phyloP scores from a whole-genome alignment of 2,797 vertebrate species.

The Denticeps clupeoides region DNA sequence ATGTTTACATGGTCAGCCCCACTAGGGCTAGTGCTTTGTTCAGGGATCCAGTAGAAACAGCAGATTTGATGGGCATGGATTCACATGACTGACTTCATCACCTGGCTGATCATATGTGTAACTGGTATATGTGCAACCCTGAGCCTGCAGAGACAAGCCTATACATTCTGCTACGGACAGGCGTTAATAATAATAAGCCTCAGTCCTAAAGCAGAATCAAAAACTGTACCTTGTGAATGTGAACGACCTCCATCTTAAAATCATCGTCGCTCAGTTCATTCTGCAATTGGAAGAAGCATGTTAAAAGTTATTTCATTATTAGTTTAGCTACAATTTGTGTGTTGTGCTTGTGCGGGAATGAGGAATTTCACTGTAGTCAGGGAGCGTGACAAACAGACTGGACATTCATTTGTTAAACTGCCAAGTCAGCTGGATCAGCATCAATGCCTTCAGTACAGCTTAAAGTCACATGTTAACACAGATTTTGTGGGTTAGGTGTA shows the following conservation, averaged over 20 bases:
- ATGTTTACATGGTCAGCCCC: too few relatives aligned
- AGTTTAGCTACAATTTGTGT: not conserved
- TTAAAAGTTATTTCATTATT: not conserved
- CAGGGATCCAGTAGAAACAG: too few relatives aligned
- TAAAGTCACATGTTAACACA: not conserved
- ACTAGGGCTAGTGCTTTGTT: too few relatives aligned
- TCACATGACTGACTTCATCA: too few relatives aligned
- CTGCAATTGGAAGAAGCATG: constrained; percentile 30
- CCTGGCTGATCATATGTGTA: too few relatives aligned
- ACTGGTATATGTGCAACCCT: too few relatives aligned
- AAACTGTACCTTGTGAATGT: constrained; percentile 54
- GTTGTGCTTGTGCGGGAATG: not conserved
- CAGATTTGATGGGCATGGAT: too few relatives aligned
- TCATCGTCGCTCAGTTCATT: constrained; percentile 50
- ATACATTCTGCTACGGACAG: too few relatives aligned
- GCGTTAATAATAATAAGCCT: too few relatives aligned
- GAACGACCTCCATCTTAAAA: constrained; percentile 48
- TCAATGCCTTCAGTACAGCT: constrained; percentile 2
- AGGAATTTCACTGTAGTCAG: not conserved
- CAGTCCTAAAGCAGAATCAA: too few relatives aligned
- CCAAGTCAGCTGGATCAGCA: not conserved
- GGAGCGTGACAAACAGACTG: not conserved
- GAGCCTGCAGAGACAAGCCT: too few relatives aligned
- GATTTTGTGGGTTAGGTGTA: constrained; percentile 11
- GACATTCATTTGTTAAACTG: not conserved